Percentiles rank a stretch among this genome's conserved stretches.
Evolutionary conservation across 2,888 invertebrate species (phyloP).

Genomic region (Machimus atricapillus): DNA sequence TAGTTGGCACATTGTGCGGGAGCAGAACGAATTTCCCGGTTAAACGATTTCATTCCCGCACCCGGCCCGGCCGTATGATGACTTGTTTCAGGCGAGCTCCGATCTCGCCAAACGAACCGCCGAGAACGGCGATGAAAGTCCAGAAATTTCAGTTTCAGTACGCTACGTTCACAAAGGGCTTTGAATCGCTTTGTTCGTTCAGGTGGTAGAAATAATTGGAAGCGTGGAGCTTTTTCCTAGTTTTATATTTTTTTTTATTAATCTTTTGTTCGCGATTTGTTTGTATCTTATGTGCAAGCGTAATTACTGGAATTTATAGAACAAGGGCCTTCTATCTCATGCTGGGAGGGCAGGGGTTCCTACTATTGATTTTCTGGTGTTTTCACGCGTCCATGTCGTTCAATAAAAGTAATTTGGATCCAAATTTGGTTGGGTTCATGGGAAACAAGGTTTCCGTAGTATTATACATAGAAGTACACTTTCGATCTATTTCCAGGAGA

Average conservation of each 20-base stretch:
- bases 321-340: not conserved
- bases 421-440: not conserved
- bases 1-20: conserved; percentile 14
- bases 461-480: not conserved
- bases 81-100: conserved; percentile 11
- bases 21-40: conserved; percentile 28
- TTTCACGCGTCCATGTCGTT: not conserved
- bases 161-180: conserved; percentile 4
- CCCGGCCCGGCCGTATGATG: not conserved
- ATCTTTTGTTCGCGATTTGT: conserved; percentile 1
- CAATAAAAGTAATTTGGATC: not conserved
- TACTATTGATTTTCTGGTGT: not conserved
- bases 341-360: not conserved
- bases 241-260: not conserved
- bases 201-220: conserved; percentile 33
- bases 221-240: not conserved
- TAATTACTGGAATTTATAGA: conserved; percentile 1
- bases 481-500: not conserved
- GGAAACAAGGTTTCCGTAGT: not conserved
- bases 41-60: conserved; percentile 2
- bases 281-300: conserved; percentile 15
- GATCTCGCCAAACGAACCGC: not conserved
- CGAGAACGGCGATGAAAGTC: not conserved
- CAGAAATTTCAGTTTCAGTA: conserved; percentile 20
- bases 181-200: conserved; percentile 13